Evolutionary conservation across 2,113 vertebrate genomes (phyloP), one percentile per base, ranked within the genome.

Genomic region (Typhlomys cinereus): DNA sequence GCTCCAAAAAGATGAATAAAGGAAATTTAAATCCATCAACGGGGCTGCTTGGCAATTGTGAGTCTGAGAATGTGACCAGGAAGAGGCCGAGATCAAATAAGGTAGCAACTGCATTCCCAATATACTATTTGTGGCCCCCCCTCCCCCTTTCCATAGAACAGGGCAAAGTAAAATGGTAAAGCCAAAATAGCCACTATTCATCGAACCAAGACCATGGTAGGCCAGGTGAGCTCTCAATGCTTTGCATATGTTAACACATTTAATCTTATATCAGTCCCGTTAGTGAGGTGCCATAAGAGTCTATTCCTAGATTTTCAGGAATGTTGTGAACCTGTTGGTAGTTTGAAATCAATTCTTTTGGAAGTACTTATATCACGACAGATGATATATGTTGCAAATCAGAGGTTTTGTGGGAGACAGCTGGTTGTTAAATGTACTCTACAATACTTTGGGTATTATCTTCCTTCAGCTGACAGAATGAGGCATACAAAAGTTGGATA

Each of bases 1-100:
- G 69, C 74, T 93, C 85, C 21, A 66, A 29, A 80, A 85, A 88
- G 85, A 95, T 66, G 78, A 96, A 89, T 95, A 90, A 89, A 93
- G 64, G 46, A 83, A 89, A 95, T 87, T 93, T 46, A 92, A 92
- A 52, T 84, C 86, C 80, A 80, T 94, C 85, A 93, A 69, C 78
- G 92, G 66, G 29, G 25, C 52, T 66, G 48, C 69, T 96, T 92
- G 88, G 92, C 82, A 85, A 61, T 70, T 48, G 41, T 85, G 39
- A 93, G 79, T 67, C 21, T 36, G 61, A 82, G 59, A 85, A 84
- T 73, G 82, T 85, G 79, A 82, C 94, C 66, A 81, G 70, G 83
- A 90, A 87, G 46, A 90, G 57, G 69, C 36, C 81, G 90, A 94
- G 87, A 89, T 76, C 66, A 81, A 78, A 54, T 87, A 59, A 87